These are phyloP conservation scores for Lepidocolaptes lacrymiger DNA, from an alignment of 2,797 vertebrate genomes.

Conservation along the genomic window DNA sequence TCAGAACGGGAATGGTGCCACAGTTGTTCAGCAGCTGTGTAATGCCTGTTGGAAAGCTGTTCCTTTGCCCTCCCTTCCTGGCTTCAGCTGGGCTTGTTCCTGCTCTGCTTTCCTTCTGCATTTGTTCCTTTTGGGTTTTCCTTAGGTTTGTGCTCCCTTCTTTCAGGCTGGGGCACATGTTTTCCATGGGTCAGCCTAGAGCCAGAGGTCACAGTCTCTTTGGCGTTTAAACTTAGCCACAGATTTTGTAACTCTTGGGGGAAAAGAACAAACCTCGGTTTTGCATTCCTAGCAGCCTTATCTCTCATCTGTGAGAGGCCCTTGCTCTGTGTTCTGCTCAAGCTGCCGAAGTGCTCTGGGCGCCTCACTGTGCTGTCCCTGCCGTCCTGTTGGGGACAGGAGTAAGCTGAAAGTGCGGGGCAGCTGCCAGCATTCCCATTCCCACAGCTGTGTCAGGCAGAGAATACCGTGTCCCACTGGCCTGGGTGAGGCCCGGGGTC, in stretches of 20 bases:
- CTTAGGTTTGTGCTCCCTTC: background rate
- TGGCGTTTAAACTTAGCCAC: background rate
- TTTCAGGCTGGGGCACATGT: fast-evolving
- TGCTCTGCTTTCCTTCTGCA: background rate
- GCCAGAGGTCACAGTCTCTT: background rate
- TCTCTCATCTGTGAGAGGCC: fast-evolving
- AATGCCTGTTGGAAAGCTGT: background rate
- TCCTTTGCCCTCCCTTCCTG: background rate
- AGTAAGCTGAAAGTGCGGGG: background rate
- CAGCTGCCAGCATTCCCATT: background rate
- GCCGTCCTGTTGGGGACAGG: background rate
- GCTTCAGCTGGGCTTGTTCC: background rate
- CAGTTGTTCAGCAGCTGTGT: fast-evolving
- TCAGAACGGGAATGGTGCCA: background rate
- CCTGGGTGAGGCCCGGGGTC: background rate
- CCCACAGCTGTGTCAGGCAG: background rate
- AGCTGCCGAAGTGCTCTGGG: fast-evolving
- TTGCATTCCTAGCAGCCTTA: background rate
- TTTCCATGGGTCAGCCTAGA: background rate
- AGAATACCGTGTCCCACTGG: fast-evolving
- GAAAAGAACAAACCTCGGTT: background rate
- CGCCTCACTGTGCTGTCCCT: background rate
- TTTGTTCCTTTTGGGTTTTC: background rate
- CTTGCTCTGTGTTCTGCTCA: background rate
- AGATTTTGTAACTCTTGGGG: background rate